These are phyloP conservation scores for Thecophora atra DNA, from an alignment of 2,888 invertebrate species.

Conservation along the genomic window DNA sequence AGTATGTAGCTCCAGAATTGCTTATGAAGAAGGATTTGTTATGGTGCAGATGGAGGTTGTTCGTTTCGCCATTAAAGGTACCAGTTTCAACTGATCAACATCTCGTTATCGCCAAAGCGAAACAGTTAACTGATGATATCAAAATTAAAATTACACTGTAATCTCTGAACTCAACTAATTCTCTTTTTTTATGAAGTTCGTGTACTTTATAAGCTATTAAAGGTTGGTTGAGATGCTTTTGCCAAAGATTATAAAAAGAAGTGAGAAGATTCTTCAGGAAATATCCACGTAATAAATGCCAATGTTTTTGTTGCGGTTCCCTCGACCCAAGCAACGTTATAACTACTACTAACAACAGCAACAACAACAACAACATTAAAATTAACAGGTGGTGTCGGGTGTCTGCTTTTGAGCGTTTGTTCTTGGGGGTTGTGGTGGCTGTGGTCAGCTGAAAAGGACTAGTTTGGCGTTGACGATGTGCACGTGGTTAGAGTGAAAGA, in stretches of 20 bases:
- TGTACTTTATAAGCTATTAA: not conserved
- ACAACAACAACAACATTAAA: too few relatives aligned
- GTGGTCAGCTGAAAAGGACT: not conserved
- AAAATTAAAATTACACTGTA: too few relatives aligned
- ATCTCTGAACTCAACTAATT: too few relatives aligned
- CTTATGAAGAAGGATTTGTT: too few relatives aligned
- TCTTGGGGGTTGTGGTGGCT: too few relatives aligned
- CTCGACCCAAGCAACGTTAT: constrained; percentile 2
- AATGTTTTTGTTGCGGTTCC: not conserved
- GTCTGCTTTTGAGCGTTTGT: too few relatives aligned
- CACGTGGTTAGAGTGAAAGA: constrained; percentile 11
- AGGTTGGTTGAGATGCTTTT: not conserved
- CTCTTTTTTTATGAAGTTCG: not conserved
- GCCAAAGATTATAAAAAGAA: too few relatives aligned
- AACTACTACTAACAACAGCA: not conserved
- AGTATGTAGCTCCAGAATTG: too few relatives aligned
- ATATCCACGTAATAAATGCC: not conserved
- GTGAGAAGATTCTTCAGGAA: not conserved
- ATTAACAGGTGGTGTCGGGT: too few relatives aligned
- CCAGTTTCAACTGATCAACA: not conserved
- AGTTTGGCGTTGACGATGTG: constrained; percentile 20
- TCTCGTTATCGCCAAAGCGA: not conserved
- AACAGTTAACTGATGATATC: not conserved
- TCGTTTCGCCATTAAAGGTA: too few relatives aligned
- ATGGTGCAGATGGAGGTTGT: too few relatives aligned